phyloP scores from a whole-genome alignment of 37 sponge, comb jelly and placozoan genomes.

The Chondrilla cf. caribensis region DNA sequence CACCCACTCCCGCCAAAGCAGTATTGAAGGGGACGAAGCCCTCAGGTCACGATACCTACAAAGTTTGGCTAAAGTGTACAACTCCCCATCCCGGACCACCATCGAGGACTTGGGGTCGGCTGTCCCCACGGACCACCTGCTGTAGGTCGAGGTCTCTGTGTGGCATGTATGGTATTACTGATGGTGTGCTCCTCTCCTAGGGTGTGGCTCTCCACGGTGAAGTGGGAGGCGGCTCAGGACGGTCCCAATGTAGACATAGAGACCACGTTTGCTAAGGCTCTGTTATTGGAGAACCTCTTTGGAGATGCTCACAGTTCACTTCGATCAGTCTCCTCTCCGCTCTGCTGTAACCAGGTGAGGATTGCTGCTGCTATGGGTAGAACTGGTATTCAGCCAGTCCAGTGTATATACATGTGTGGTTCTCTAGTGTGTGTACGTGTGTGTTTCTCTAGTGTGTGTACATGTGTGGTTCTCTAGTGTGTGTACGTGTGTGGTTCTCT shows the following conservation, averaged over 20 bases:
- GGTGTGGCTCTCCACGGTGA: conserved; percentile 12
- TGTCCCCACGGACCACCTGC: conserved; percentile 7
- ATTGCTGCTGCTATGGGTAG: neutral
- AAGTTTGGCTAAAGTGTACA: neutral
- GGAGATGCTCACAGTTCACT: neutral
- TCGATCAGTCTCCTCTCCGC: neutral
- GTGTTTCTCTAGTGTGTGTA: neutral
- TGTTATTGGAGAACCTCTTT: conserved; percentile 20
- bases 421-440: neutral
- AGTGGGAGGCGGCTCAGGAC: neutral
- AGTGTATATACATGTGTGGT: neutral
- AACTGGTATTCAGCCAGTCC: too few species aligned
- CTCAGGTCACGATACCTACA: neutral
- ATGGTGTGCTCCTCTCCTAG: neutral
- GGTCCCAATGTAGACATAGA: neutral
- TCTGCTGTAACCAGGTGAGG: conserved; percentile 6
- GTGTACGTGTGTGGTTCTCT: too few species aligned
- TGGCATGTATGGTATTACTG: neutral
- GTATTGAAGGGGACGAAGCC: neutral
- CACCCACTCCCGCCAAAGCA: neutral
- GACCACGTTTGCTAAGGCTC: neutral
- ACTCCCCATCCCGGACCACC: neutral
- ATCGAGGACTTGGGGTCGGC: conserved; percentile 2
- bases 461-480: too few species aligned
- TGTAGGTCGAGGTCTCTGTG: neutral